phyloP scores from a whole-genome alignment of 35 echinoderm and acorn worm species.

The Heliocidaris erythrogramma region DNA sequence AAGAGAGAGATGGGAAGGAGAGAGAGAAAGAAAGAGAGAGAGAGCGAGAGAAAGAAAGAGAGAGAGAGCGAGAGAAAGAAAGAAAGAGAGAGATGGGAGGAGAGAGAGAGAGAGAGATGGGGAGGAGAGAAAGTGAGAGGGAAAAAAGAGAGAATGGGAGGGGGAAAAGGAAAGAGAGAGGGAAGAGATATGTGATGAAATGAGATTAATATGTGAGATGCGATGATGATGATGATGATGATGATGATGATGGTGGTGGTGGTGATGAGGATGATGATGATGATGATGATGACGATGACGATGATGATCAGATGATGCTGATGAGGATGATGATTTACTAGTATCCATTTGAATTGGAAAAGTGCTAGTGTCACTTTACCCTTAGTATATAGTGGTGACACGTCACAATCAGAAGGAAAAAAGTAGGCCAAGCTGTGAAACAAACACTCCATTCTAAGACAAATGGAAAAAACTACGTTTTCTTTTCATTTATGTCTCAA shows the following conservation, averaged over 20 bases:
- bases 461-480: too few relatives aligned
- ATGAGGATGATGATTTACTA: too few relatives aligned
- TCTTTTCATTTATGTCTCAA: too few relatives aligned
- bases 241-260: background rate
- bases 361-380: too few relatives aligned
- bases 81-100: background rate
- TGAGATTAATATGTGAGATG: background rate
- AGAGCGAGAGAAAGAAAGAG: too few relatives aligned
- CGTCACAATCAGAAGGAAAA: too few relatives aligned
- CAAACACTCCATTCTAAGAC: too few relatives aligned
- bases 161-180: background rate
- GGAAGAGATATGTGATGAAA: background rate
- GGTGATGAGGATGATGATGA: too few relatives aligned
- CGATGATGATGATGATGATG: background rate
- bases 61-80: background rate
- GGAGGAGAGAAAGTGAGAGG: background rate
- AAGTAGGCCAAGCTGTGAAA: too few relatives aligned
- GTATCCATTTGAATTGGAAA: too few relatives aligned
- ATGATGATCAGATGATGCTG: too few relatives aligned
- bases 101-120: background rate
- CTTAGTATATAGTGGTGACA: too few relatives aligned
- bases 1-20: background rate
- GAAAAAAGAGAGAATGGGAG: background rate
- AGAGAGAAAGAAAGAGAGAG: background rate
- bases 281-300: background rate